Base-by-base conservation (phyloP, 1,140 invertebrate genomes). In the Sycophaga agraensis region DNA sequence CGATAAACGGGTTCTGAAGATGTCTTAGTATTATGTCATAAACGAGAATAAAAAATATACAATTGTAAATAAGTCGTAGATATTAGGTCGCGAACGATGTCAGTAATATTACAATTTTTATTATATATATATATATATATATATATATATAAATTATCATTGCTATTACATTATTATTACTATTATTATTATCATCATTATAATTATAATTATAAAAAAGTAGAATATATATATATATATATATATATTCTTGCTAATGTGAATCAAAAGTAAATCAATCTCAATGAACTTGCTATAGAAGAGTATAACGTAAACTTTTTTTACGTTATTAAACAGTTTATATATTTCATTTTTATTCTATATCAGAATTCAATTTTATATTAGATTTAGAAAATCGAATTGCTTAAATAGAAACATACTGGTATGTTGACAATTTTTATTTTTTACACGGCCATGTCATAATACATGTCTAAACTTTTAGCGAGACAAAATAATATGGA, bases 21-120 rank as follows among this genome's bases (percentile, higher is more conserved):
- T 64, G 50, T 58, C 56, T 64, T 64, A 64, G 55, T 59, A 59
- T 59, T 64, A 59, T 59, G 42, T 59, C 55, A 45, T 58, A 46
- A 43, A 57, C 21, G 17, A 51, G 39, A 51, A 50, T 56, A 62
- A 55, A 39, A 16, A 37, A 34, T 31, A 55, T 34, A 53, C 26
- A 63, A 39, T 48, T 64, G 62, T 64, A 64, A 58, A 64, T 64
- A 64, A 64, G 62, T 64, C 62, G 62, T 64, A 64, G 56, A 64
- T 64, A 17, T 53, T 64, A 59, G 61, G 14, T 22, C 45, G 53
- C 54, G 54, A 57, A 40, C 54, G 61, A 63, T 51, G 61, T 63
- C 57, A 56, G 56, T 50, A 61, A 55, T 63, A 50, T 50, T 56
- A 51, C 21, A 11, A 54, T 40, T 63, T 49, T 49, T 28, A 39